phyloP scores from a whole-genome alignment of 2,113 vertebrate genomes.

The Lasiurus cinereus region DNA sequence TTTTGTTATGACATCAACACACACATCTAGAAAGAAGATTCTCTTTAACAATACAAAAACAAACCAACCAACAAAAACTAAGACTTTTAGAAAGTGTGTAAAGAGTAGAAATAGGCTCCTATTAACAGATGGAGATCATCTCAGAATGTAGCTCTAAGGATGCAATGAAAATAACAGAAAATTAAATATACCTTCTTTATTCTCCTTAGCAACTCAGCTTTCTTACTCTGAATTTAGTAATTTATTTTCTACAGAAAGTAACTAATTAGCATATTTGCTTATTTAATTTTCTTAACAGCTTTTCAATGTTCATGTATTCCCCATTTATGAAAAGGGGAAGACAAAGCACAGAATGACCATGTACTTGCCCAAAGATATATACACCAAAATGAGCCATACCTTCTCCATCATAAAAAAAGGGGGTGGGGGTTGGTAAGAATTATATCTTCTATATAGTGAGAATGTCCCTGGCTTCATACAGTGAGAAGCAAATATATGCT shows the following conservation, averaged over 20 bases:
- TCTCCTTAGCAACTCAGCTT: neutral
- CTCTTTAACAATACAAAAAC: neutral
- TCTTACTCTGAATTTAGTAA: neutral
- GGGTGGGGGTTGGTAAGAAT: rapidly evolving
- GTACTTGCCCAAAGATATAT: neutral
- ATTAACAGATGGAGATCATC: neutral
- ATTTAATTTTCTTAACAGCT: neutral
- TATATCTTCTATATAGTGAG: neutral
- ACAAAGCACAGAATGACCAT: neutral
- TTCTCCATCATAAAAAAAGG: neutral
- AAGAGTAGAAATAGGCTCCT: neutral
- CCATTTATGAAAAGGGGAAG: neutral
- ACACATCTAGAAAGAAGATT: neutral
- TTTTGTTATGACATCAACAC: neutral
- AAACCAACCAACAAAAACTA: neutral
- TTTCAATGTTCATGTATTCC: neutral
- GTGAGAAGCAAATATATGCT: neutral
- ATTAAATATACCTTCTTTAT: neutral
- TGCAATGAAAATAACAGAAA: neutral
- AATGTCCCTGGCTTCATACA: neutral
- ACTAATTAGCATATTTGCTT: conserved; percentile 7
- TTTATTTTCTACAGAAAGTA: neutral
- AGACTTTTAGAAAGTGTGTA: neutral
- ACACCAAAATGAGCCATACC: neutral
- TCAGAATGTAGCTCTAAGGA: neutral